Conservation (phyloP, 2,888 invertebrate genomes). For the Drosophila mettleri region DNA sequence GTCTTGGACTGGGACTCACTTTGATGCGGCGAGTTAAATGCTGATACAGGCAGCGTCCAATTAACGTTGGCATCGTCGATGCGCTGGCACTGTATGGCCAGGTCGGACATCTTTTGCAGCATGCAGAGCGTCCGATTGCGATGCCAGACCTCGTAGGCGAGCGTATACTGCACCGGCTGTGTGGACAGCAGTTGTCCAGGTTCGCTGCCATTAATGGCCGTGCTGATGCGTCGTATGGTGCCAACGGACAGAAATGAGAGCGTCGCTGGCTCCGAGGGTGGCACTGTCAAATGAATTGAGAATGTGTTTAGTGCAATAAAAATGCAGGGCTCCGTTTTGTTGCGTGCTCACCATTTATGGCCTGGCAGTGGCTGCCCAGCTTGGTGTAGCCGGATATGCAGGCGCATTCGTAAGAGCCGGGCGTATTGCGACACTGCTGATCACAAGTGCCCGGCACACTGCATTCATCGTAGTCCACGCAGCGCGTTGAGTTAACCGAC, state of each 20-base stretch:
- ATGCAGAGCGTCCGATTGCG: conserved; percentile 90
- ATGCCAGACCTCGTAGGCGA: conserved; percentile 89
- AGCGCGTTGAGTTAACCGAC: conserved; percentile 85
- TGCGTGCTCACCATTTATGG: conserved; percentile 88
- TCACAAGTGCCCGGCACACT: conserved; percentile 89
- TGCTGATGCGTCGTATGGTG: conserved; percentile 88
- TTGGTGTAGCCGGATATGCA: conserved; percentile 90
- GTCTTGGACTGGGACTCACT: conserved; percentile 85
- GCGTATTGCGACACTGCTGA: conserved; percentile 89
- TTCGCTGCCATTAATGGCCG: conserved; percentile 7
- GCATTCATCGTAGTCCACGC: conserved; percentile 93
- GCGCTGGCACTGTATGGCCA: conserved; percentile 88
- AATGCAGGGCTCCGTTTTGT: background rate
- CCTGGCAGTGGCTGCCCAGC: conserved; percentile 88
- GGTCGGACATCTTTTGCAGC: conserved; percentile 86
- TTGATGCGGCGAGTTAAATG: conserved; percentile 88
- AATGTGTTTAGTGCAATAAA: conserved; percentile 3
- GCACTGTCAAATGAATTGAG: conserved; percentile 86
- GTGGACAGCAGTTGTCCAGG: conserved; percentile 84
- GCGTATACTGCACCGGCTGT: conserved; percentile 68
- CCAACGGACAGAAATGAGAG: conserved; percentile 89
- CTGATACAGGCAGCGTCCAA: conserved; percentile 87
- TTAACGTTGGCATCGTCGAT: conserved; percentile 88
- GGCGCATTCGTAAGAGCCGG: conserved; percentile 89
- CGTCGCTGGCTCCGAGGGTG: conserved; percentile 87